Evolutionary conservation across 2,797 vertebrate species (phyloP).

Genomic region (Anguilla marmorata): DNA sequence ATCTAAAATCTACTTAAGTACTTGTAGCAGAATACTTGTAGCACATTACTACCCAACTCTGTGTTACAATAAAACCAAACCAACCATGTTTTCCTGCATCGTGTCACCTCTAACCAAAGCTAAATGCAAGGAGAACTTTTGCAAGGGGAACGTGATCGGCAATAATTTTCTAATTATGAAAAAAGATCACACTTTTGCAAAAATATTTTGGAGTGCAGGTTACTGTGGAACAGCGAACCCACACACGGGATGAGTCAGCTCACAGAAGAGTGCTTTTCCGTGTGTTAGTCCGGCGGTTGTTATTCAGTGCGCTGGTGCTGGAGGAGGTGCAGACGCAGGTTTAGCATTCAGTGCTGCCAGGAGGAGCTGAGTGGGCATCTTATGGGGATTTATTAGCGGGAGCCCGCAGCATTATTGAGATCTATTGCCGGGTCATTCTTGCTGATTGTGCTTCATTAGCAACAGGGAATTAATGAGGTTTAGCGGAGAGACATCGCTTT

Average conservation of each 20-base stretch:
- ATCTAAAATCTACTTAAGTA: too few species aligned
- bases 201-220: neutral
- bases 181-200: neutral
- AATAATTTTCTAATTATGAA: neutral
- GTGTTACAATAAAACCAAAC: too few species aligned
- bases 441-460: slow-evolving; percentile 62
- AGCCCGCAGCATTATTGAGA: slow-evolving; percentile 56
- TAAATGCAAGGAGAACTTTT: too few species aligned
- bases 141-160: neutral
- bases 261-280: neutral
- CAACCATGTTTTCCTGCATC: too few species aligned
- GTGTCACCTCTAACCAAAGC: too few species aligned
- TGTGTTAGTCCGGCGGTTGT: neutral
- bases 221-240: neutral
- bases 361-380: slow-evolving; percentile 46
- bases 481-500: slow-evolving; percentile 51
- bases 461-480: slow-evolving; percentile 51
- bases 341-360: neutral
- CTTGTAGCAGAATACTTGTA: too few species aligned
- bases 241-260: neutral
- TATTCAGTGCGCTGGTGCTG: neutral
- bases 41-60: too few species aligned
- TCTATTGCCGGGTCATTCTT: slow-evolving; percentile 56
- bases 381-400: slow-evolving; percentile 62
- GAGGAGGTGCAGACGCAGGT: neutral